Conservation (phyloP, 2,113 vertebrate species). For the Rhabdornis inornatus region DNA sequence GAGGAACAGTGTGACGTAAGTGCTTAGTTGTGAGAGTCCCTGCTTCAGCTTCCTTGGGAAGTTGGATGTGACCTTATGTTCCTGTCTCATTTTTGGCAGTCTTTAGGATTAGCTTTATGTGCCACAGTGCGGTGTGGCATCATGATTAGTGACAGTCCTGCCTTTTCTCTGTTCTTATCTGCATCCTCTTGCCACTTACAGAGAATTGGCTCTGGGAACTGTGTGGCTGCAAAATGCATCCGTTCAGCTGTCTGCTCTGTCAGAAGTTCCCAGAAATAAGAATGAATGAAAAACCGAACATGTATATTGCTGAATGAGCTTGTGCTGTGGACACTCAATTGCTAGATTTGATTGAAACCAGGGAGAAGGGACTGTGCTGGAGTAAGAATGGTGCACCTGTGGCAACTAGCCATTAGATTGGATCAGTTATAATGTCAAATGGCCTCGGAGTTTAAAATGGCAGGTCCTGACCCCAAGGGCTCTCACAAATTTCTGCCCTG, state of each 20-base stretch:
- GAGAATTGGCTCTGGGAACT: background rate
- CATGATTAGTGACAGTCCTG: background rate
- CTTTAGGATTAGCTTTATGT: background rate
- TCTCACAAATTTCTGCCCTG: background rate
- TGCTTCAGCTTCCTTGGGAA: background rate
- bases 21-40: background rate
- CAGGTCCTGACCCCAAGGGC: background rate
- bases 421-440: background rate
- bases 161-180: background rate
- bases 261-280: background rate
- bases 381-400: background rate
- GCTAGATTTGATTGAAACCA: background rate
- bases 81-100: background rate
- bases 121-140: accelerated
- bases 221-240: background rate
- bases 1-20: background rate
- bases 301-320: background rate
- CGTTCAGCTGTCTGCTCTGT: background rate
- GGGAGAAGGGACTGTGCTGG: background rate
- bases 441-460: background rate
- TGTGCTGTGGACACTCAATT: background rate
- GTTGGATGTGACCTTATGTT: background rate
- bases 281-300: background rate
- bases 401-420: background rate
- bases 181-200: background rate